phyloP scores from a whole-genome alignment of 2,888 invertebrate genomes.

The Netelia virgata region DNA sequence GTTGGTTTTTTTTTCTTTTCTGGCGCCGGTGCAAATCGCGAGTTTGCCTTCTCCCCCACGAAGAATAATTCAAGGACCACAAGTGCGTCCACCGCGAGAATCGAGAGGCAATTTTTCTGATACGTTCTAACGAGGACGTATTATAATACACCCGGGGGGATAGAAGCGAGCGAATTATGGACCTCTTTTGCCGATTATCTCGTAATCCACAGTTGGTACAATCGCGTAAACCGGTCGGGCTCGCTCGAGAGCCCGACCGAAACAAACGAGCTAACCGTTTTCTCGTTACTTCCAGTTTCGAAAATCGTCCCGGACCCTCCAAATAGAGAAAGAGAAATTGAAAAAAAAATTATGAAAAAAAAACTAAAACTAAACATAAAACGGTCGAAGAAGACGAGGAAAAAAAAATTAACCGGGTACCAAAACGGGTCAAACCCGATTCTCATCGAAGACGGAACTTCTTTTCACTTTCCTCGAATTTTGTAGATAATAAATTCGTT shows the following conservation, averaged over 20 bases:
- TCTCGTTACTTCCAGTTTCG: not conserved
- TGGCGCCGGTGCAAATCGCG: not conserved
- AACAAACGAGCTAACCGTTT: not conserved
- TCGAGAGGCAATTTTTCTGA: slow-evolving; percentile 29
- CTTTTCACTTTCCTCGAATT: not conserved
- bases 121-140: not conserved
- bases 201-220: slow-evolving; percentile 74
- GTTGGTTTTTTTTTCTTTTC: not conserved
- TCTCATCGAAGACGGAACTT: not conserved
- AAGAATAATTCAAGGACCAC: slow-evolving; percentile 73
- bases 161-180: slow-evolving; percentile 34
- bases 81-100: slow-evolving; percentile 80
- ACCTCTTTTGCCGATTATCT: slow-evolving; percentile 20
- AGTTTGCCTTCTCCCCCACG: not conserved
- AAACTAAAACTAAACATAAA: not conserved
- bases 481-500: too few relatives aligned
- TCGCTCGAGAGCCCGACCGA: slow-evolving; percentile 32
- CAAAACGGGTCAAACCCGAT: not conserved
- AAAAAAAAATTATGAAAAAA: not conserved
- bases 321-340: not conserved
- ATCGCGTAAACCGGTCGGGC: slow-evolving; percentile 78
- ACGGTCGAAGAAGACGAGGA: not conserved
- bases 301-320: not conserved
- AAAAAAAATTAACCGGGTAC: too few relatives aligned
- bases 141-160: not conserved